These are phyloP conservation scores for Lasioglossum oenotherae DNA, from an alignment of 2,888 invertebrate species.

Conservation along the genomic window DNA sequence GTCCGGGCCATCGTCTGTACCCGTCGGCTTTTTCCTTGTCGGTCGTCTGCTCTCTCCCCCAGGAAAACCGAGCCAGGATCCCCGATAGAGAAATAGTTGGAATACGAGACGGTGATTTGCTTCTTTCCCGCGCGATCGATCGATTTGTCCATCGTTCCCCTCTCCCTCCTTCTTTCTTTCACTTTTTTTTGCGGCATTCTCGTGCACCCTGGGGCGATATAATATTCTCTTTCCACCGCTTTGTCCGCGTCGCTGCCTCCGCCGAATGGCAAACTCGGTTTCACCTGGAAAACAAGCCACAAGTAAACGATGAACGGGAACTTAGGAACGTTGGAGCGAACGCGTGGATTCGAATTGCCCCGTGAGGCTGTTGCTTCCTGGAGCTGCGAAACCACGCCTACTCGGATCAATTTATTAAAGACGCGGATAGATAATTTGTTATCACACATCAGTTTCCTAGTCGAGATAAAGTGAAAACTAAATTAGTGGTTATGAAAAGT, in stretches of 20 bases:
- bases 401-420: background rate
- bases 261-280: background rate
- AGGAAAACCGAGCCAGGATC: conserved; percentile 31
- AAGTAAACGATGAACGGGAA: background rate
- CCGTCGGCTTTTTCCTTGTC: conserved; percentile 59
- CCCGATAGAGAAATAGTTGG: conserved; percentile 73
- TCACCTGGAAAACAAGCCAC: conserved; percentile 7
- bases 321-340: background rate
- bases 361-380: background rate
- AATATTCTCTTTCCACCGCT: conserved; percentile 13
- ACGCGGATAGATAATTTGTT: background rate
- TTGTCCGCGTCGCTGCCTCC: background rate
- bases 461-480: background rate
- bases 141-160: conserved; percentile 63
- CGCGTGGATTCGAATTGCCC: background rate
- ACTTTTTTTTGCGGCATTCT: conserved; percentile 28
- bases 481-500: background rate
- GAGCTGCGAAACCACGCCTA: background rate
- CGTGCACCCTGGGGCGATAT: background rate
- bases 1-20: conserved; percentile 53
- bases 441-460: background rate
- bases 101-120: conserved; percentile 71
- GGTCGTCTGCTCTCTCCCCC: conserved; percentile 42
- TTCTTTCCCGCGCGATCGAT: conserved; percentile 60
- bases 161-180: background rate